These are phyloP conservation scores for Philotrypesis tridentata DNA, from an alignment of 1,140 invertebrate species.

Conservation along the genomic window DNA sequence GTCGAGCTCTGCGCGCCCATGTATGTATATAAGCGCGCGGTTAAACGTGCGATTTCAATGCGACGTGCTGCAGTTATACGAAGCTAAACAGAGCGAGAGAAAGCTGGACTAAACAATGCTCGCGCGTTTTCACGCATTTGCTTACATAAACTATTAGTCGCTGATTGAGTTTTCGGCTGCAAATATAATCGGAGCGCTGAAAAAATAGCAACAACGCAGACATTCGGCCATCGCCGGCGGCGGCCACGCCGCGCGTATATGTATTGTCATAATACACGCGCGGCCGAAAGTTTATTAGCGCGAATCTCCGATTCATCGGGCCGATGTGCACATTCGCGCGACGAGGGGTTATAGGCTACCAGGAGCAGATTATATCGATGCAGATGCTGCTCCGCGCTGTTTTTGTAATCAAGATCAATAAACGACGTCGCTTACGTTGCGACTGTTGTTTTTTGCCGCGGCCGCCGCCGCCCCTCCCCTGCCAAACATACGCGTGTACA, in stretches of 20 bases:
- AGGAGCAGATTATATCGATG: constrained; percentile 12
- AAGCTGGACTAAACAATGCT: constrained; percentile 6
- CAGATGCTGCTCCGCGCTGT: constrained; percentile 3
- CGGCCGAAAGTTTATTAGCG: neutral
- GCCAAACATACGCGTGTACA: neutral
- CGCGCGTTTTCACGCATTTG: neutral
- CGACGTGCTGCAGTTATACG: neutral
- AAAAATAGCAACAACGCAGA: neutral
- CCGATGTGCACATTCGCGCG: neutral
- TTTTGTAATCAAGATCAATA: constrained; percentile 22
- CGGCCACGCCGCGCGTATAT: too few relatives aligned
- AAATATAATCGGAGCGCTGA: neutral
- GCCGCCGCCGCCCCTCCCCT: neutral
- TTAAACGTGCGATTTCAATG: neutral
- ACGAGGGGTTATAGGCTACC: too few relatives aligned
- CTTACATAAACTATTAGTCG: neutral
- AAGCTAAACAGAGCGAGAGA: neutral
- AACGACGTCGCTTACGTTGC: neutral
- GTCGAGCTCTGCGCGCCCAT: neutral
- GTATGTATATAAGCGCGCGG: too few relatives aligned
- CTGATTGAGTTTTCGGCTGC: neutral
- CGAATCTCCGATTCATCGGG: neutral
- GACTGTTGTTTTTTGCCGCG: neutral
- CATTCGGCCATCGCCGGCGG: too few relatives aligned
- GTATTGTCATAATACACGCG: too few relatives aligned